These are phyloP conservation scores for Zaprionus camerounensis DNA, from an alignment of 1,140 invertebrate species.

Conservation along the genomic window DNA sequence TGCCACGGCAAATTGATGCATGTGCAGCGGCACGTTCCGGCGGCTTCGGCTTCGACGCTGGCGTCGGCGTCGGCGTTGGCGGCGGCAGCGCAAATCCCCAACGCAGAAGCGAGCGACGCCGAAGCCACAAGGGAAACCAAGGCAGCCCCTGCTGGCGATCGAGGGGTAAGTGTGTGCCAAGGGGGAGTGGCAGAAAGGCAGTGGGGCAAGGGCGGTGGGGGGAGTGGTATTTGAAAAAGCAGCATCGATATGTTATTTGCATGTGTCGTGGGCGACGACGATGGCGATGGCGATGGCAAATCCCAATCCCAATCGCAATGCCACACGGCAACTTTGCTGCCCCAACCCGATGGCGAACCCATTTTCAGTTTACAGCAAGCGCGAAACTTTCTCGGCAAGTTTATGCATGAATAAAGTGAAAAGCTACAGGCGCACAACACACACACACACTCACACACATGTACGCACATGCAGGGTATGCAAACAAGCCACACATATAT, in stretches of 20 bases:
- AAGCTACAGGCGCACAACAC: conserved; percentile 55
- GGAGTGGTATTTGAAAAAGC: conserved; percentile 64
- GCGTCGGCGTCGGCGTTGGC: neutral
- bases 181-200: neutral
- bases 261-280: conserved; percentile 47
- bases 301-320: neutral
- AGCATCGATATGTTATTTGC: conserved; percentile 79
- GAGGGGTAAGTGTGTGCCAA: neutral
- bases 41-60: conserved; percentile 31
- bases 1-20: conserved; percentile 69
- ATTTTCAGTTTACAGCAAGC: conserved; percentile 39
- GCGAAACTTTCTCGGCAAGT: conserved; percentile 76
- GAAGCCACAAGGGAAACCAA: conserved; percentile 57
- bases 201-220: too few species aligned
- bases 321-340: neutral
- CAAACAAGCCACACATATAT: conserved; percentile 7
- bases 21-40: conserved; percentile 74
- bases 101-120: conserved; percentile 62
- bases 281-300: neutral
- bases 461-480: conserved; percentile 1
- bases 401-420: conserved; percentile 77
- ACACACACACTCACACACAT: conserved; percentile 17
- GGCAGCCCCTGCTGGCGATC: conserved; percentile 3
- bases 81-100: conserved; percentile 64
- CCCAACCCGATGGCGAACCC: conserved; percentile 46